Percentiles rank a stretch among this genome's conserved stretches.
These are phyloP conservation scores for Notospermus geniculatus DNA, from an alignment of 1,140 invertebrate species.

Conservation along the genomic window DNA sequence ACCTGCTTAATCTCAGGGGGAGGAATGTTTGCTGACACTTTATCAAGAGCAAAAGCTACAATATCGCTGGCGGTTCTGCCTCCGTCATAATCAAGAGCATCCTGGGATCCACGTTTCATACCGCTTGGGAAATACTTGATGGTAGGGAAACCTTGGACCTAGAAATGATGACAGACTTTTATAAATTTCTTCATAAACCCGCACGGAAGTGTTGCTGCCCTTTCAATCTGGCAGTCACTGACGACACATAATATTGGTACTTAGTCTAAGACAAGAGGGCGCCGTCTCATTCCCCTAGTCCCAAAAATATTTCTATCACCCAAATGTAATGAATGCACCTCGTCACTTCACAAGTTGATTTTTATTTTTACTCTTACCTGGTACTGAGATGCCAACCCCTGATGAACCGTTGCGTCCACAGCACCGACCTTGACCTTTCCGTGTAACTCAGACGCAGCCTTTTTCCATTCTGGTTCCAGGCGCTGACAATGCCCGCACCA, in stretches of 20 bases:
- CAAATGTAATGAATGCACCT: not conserved
- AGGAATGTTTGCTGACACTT: constrained; percentile 80
- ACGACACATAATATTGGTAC: not conserved
- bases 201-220: not conserved
- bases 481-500: constrained; percentile 83
- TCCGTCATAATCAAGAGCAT: constrained; percentile 73
- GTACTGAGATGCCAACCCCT: constrained; percentile 66
- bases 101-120: constrained; percentile 67
- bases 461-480: constrained; percentile 90
- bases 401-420: constrained; percentile 91
- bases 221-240: constrained; percentile 18
- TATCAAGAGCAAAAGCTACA: constrained; percentile 84
- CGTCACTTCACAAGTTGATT: not conserved
- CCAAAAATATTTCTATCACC: not conserved
- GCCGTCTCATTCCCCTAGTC: not conserved
- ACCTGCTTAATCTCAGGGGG: constrained; percentile 86
- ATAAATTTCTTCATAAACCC: too few species aligned
- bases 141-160: constrained; percentile 91
- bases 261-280: not conserved
- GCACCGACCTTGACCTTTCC: constrained; percentile 92
- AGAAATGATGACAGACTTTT: constrained; percentile 13
- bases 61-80: constrained; percentile 90
- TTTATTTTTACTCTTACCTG: constrained; percentile 40
- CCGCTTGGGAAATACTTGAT: constrained; percentile 93
- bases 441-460: constrained; percentile 90